Evolutionary conservation across 2,797 vertebrate species (phyloP).

Genomic region (Pygocentrus nattereri): DNA sequence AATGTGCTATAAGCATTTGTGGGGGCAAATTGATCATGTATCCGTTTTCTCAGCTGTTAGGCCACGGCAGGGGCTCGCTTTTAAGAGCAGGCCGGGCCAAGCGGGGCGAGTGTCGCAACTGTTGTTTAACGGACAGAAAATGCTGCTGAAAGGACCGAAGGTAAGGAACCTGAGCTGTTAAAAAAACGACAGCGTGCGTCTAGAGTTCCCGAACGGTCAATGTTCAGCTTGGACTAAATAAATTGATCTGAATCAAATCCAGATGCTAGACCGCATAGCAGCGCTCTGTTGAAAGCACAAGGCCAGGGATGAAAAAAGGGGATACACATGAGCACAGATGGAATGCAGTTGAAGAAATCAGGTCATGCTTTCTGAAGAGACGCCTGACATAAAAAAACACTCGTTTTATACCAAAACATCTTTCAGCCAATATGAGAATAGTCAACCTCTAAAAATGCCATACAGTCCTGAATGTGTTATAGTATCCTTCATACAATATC

Average conservation of each 20-base stretch:
- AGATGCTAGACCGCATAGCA: conserved; percentile 69
- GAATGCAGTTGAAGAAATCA: background rate
- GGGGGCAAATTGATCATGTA: background rate
- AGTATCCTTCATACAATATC: background rate
- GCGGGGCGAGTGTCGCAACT: background rate
- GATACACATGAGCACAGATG: conserved; percentile 14
- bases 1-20: background rate
- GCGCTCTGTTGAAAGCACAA: conserved; percentile 64
- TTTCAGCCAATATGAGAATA: background rate
- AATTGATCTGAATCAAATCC: conserved; percentile 73
- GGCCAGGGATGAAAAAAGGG: conserved; percentile 54
- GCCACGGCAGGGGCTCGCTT: background rate
- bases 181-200: conserved; percentile 59
- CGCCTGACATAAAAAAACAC: background rate
- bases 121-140: conserved; percentile 42
- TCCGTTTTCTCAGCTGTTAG: conserved; percentile 43
- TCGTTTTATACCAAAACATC: background rate
- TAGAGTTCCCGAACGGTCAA: conserved; percentile 56
- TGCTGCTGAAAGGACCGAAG: conserved; percentile 59
- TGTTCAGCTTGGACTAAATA: conserved; percentile 61
- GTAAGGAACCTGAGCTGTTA: conserved; percentile 59
- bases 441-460: too few species aligned
- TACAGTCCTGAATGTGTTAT: background rate
- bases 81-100: background rate
- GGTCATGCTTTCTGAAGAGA: background rate